Percentiles rank a stretch among this genome's conserved stretches.
These are phyloP conservation scores for Kryptopterus vitreolus DNA, from an alignment of 2,797 vertebrate genomes.

Conservation along the genomic window DNA sequence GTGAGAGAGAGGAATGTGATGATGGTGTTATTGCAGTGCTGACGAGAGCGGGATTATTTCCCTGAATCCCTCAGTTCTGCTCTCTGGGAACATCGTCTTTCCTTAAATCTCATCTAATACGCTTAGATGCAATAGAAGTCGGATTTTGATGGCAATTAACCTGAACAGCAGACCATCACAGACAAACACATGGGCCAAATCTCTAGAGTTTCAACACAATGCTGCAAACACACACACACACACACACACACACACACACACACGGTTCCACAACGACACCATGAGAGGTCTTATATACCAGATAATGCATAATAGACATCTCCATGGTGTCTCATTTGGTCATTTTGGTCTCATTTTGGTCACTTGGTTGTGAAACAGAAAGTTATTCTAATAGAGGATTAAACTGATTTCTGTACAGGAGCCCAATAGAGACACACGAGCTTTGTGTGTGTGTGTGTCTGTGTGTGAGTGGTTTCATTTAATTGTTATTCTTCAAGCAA, in stretches of 20 bases:
- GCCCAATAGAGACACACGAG: not conserved
- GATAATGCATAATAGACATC: not conserved
- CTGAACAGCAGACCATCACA: constrained; percentile 28
- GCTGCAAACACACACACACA: not conserved
- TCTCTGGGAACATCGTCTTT: constrained; percentile 16
- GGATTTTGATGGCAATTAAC: constrained; percentile 42
- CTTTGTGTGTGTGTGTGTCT: too few species aligned
- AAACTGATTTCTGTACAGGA: not conserved
- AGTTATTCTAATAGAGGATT: not conserved
- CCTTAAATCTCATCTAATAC: constrained; percentile 38
- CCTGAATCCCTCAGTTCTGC: constrained; percentile 8
- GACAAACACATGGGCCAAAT: not conserved
- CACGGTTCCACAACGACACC: not conserved
- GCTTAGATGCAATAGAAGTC: constrained; percentile 20
- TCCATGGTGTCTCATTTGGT: not conserved
- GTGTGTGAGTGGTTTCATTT: not conserved
- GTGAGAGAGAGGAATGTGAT: not conserved
- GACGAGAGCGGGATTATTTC: constrained; percentile 34
- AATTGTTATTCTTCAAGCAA: not conserved
- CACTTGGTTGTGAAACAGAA: too few species aligned
- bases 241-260: not conserved
- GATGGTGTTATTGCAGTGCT: constrained; percentile 13
- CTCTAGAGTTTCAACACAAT: constrained; percentile 12
- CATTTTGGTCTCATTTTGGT: too few species aligned
- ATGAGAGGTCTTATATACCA: not conserved